Evolutionary conservation across 2,888 invertebrate genomes (phyloP).

Genomic region (Rambutsinella grinnellia): DNA sequence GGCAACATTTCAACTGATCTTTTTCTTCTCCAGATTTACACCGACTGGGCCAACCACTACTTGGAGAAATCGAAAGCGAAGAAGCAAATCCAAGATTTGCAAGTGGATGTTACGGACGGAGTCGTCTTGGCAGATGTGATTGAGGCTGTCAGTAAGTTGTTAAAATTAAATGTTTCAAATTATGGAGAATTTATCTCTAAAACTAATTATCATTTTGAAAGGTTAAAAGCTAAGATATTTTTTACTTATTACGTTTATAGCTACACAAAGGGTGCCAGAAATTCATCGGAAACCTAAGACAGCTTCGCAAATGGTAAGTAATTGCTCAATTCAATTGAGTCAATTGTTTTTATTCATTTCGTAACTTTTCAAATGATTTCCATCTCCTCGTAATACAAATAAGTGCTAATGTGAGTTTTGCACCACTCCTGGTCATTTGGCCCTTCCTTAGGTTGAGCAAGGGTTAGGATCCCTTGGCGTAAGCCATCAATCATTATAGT

Average conservation of each 20-base stretch:
- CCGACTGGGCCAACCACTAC: conserved; percentile 98
- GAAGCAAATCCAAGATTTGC: conserved; percentile 86
- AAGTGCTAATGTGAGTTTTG: too few species aligned
- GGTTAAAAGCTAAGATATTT: neutral
- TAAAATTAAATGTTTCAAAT: neutral
- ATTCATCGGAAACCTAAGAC: conserved; percentile 88
- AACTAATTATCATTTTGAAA: neutral
- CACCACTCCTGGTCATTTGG: too few species aligned
- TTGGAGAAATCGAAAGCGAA: conserved; percentile 91
- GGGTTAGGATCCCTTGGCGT: too few species aligned
- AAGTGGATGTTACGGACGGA: conserved; percentile 93
- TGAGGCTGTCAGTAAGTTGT: neutral
- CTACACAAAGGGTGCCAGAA: conserved; percentile 83
- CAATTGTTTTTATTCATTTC: too few species aligned
- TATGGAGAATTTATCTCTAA: neutral
- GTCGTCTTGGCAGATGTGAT: conserved; percentile 93
- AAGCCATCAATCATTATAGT: too few species aligned
- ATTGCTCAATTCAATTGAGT: too few species aligned
- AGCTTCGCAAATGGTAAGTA: conserved; percentile 91
- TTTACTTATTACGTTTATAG: conserved; percentile 74
- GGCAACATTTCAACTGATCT: too few species aligned
- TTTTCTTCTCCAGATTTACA: conserved; percentile 84
- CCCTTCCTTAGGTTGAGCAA: too few species aligned
- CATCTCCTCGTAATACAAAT: too few species aligned
- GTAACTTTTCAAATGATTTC: neutral